A percentile compares a stretch with the other conserved stretches of the same genome.
phyloP scores from a whole-genome alignment of 1,140 invertebrate species.

The Aricia agestis region DNA sequence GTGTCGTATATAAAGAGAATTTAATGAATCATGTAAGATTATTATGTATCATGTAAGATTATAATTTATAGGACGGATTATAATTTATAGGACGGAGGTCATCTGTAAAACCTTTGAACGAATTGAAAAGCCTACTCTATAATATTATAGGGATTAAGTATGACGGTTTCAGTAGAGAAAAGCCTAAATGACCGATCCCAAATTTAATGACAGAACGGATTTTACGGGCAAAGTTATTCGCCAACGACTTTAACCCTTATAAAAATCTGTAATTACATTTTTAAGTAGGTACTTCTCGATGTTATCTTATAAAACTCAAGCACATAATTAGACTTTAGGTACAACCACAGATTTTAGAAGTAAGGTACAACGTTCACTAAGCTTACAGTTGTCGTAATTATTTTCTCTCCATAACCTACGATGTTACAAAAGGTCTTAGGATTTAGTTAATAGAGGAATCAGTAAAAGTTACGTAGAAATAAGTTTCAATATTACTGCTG shows the following conservation, averaged over 20 bases:
- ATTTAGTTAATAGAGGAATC: neutral
- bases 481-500: neutral
- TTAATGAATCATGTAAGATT: too few relatives aligned
- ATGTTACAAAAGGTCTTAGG: neutral
- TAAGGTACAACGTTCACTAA: too few relatives aligned
- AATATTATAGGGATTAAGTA: neutral
- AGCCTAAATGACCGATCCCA: neutral
- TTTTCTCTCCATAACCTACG: neutral
- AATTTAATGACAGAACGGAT: neutral
- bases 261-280: neutral
- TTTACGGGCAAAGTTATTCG: neutral
- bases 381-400: neutral
- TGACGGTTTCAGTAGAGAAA: neutral
- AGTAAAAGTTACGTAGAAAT: neutral
- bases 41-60: too few relatives aligned
- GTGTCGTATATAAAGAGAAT: too few relatives aligned
- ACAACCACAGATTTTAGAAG: too few relatives aligned
- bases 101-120: neutral
- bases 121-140: neutral
- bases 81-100: neutral
- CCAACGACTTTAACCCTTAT: neutral
- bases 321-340: too few relatives aligned
- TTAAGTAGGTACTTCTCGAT: neutral
- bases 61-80: too few relatives aligned
- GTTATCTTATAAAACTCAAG: neutral